These are phyloP conservation scores for Hycleus cichorii DNA, from an alignment of 1,140 invertebrate genomes.

Conservation along the genomic window DNA sequence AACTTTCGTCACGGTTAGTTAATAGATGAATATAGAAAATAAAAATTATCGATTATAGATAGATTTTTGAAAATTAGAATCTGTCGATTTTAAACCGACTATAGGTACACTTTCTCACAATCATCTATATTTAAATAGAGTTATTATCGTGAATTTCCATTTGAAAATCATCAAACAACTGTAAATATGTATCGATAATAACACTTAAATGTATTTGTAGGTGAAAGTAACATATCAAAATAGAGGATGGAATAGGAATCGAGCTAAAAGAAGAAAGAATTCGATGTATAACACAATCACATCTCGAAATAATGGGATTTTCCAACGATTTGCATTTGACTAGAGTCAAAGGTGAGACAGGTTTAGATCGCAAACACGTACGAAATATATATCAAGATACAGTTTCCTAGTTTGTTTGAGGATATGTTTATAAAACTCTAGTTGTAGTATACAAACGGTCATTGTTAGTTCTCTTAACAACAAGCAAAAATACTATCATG, in stretches of 20 bases:
- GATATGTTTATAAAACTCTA: too few species aligned
- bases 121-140: too few species aligned
- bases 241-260: neutral
- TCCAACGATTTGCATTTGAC: too few species aligned
- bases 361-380: constrained; percentile 4
- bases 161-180: neutral
- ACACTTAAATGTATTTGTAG: constrained; percentile 2
- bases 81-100: too few species aligned
- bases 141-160: too few species aligned
- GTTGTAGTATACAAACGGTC: neutral
- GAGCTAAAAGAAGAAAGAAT: neutral
- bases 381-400: constrained; percentile 6
- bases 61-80: too few species aligned
- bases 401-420: neutral
- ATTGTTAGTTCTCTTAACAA: neutral
- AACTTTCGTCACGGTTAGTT: too few species aligned
- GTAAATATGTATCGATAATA: constrained; percentile 1
- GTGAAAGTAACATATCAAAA: constrained; percentile 8
- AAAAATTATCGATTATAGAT: too few species aligned
- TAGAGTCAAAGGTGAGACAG: constrained; percentile 9
- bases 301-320: too few species aligned
- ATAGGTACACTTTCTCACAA: too few species aligned
- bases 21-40: too few species aligned
- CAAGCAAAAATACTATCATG: neutral
- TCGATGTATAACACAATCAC: neutral